Conservation (phyloP, 2,888 invertebrate genomes). For the Siphonodentalium dalli region DNA sequence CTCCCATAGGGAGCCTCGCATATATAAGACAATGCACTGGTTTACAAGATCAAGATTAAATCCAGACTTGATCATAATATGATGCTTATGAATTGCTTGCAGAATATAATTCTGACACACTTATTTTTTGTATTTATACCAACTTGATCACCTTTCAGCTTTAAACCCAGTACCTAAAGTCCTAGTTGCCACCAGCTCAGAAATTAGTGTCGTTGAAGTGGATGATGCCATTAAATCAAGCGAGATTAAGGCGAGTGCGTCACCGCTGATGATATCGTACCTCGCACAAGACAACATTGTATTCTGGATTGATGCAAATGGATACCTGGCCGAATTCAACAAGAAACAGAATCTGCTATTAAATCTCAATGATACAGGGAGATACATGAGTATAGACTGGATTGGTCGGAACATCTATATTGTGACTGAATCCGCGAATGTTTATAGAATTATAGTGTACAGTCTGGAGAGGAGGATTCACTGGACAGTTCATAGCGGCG, state of each 20-base stretch:
- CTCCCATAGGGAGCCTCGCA: no score
- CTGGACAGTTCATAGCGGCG: no score
- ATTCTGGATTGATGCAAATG: slow-evolving; percentile 79
- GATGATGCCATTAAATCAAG: slow-evolving; percentile 38
- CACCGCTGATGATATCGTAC: slow-evolving; percentile 72
- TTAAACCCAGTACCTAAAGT: slow-evolving; percentile 82
- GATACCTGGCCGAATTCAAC: slow-evolving; percentile 27
- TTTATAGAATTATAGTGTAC: slow-evolving; percentile 60
- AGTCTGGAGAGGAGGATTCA: no score
- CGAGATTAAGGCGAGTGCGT: slow-evolving; percentile 30
- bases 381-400: slow-evolving; percentile 86
- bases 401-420: slow-evolving; percentile 84
- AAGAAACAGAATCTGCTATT: slow-evolving; percentile 34
- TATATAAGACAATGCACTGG: no score
- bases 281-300: slow-evolving; percentile 77
- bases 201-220: slow-evolving; percentile 40
- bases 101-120: not conserved
- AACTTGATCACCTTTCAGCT: slow-evolving; percentile 54
- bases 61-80: no score
- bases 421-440: slow-evolving; percentile 70
- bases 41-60: no score
- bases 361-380: slow-evolving; percentile 64
- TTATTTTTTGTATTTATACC: not conserved
- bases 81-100: no score
- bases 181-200: slow-evolving; percentile 71